Evolutionary conservation across 2,888 invertebrate species (phyloP).

Genomic region (Myopa testacea): DNA sequence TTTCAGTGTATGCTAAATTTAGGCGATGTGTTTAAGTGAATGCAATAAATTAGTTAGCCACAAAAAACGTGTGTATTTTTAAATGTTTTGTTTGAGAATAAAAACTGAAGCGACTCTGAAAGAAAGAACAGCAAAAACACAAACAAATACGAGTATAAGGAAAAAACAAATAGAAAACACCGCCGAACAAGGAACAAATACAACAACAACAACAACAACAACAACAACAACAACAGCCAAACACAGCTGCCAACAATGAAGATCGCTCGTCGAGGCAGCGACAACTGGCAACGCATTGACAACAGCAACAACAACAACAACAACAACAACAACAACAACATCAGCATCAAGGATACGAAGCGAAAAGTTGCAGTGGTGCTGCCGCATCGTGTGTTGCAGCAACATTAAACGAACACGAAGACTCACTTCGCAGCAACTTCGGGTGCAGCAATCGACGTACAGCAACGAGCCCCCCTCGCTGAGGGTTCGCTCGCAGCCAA

Average conservation of each 20-base stretch:
- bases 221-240: not conserved
- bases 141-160: not conserved
- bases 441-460: not conserved
- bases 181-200: not conserved
- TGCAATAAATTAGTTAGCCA: constrained; percentile 46
- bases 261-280: constrained; percentile 58
- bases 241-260: constrained; percentile 57
- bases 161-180: not conserved
- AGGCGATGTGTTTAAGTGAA: constrained; percentile 40
- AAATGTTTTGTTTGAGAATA: constrained; percentile 29
- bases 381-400: constrained; percentile 25
- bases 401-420: constrained; percentile 16
- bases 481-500: no score
- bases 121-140: constrained; percentile 18
- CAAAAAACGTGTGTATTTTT: not conserved
- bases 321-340: not conserved
- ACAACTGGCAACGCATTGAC: constrained; percentile 52
- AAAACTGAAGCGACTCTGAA: constrained; percentile 18
- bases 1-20: constrained; percentile 48
- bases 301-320: not conserved
- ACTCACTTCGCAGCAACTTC: not conserved
- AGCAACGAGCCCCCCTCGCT: not conserved
- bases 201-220: constrained; percentile 7
- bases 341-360: constrained; percentile 9
- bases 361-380: constrained; percentile 28